Evolutionary conservation across 2,888 invertebrate genomes (phyloP).

Genomic region (Synanthedon formicaeformis): DNA sequence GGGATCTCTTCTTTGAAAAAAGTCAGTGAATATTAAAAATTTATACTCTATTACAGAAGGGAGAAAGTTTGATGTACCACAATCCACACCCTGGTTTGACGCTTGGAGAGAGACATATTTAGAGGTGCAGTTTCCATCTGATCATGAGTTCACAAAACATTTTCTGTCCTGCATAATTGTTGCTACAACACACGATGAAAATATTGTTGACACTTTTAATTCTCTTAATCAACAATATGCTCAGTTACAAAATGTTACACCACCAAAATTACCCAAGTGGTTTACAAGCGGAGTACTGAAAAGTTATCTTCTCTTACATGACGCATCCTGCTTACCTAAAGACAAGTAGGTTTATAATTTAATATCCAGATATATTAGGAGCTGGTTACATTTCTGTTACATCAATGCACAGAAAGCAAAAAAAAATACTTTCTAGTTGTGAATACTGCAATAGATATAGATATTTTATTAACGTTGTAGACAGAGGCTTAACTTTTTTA

Average conservation of each 20-base stretch:
- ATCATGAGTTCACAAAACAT: conserved; percentile 96
- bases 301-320: conserved; percentile 91
- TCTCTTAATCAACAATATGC: conserved; percentile 84
- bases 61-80: conserved; percentile 77
- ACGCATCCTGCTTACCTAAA: conserved; percentile 78
- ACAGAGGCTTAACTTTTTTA: no score
- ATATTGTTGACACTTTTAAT: conserved; percentile 86
- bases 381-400: no score
- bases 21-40: no score
- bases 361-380: no score
- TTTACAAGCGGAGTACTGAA: conserved; percentile 83
- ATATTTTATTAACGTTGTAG: no score
- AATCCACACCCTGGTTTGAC: conserved; percentile 93
- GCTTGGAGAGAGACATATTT: conserved; percentile 93
- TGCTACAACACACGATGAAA: conserved; percentile 77
- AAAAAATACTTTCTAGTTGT: no score
- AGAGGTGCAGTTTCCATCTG: conserved; percentile 87
- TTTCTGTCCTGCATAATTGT: conserved; percentile 86
- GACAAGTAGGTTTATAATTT: conserved; percentile 72
- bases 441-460: no score
- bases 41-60: conserved; percentile 40
- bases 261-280: conserved; percentile 87
- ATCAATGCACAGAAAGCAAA: no score
- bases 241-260: conserved; percentile 79
- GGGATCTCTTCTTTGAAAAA: no score